Evolutionary conservation across 2,113 vertebrate genomes (phyloP).

Genomic region (Ictalurus punctatus): DNA sequence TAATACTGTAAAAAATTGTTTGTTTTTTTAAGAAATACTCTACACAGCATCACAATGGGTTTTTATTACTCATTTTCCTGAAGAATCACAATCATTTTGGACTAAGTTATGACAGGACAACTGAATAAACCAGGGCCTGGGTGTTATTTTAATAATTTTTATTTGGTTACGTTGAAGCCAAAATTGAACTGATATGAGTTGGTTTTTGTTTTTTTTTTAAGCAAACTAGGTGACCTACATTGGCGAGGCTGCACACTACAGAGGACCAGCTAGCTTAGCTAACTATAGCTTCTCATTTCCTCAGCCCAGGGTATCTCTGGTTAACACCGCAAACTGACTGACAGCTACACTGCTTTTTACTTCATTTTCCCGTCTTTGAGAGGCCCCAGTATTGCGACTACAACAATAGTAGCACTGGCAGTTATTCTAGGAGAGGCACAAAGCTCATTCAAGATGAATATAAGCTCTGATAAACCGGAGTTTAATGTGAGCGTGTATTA

Average conservation of each 20-base stretch:
- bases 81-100: neutral
- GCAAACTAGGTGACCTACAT: conserved; percentile 21
- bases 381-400: neutral
- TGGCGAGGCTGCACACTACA: neutral
- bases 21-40: neutral
- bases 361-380: neutral
- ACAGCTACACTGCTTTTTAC: neutral
- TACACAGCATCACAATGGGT: neutral
- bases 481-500: neutral
- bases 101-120: neutral
- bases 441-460: neutral
- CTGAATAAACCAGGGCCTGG: neutral
- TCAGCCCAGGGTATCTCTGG: neutral
- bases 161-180: neutral
- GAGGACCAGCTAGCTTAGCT: neutral
- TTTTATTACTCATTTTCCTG: neutral
- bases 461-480: neutral
- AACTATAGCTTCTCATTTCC: neutral
- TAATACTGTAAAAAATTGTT: too few relatives aligned
- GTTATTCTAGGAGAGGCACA: neutral
- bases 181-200: neutral
- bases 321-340: neutral
- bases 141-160: neutral
- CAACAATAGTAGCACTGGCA: neutral
- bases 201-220: too few relatives aligned